Conservation (phyloP, 2,888 invertebrate species). For the Hydrotaea diabolus region DNA sequence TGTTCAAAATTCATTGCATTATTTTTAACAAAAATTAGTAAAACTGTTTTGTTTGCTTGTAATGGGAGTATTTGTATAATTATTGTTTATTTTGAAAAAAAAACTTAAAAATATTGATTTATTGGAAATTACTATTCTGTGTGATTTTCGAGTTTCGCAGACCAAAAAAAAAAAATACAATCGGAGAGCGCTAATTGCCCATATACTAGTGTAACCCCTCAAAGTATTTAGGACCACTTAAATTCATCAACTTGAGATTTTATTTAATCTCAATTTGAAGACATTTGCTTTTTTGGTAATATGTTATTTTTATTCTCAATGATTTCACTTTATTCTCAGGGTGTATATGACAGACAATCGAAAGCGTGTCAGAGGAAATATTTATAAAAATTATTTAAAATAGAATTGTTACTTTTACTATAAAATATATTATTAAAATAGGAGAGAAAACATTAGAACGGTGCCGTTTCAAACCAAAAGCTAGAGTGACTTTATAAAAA, state of each 20-base stretch:
- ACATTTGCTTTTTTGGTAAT: not conserved
- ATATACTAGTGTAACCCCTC: not conserved
- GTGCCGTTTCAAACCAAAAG: constrained; percentile 32
- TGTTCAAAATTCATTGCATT: too few species aligned
- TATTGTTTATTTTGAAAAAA: too few species aligned
- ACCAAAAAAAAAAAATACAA: too few species aligned
- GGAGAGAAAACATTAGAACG: not conserved
- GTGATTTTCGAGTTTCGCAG: too few species aligned
- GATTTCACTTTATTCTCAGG: not conserved
- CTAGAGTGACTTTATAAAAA: constrained; percentile 31
- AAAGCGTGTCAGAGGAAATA: not conserved
- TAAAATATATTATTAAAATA: not conserved
- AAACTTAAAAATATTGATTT: too few species aligned
- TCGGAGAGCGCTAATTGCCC: too few species aligned
- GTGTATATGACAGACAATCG: not conserved
- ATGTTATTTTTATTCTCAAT: not conserved
- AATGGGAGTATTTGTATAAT: too few species aligned
- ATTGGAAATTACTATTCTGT: too few species aligned
- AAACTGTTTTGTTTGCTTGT: too few species aligned
- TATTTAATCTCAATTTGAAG: not conserved
- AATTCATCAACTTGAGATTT: not conserved
- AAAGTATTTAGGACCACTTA: not conserved
- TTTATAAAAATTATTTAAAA: not conserved
- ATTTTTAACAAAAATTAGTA: too few species aligned
- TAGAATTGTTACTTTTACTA: not conserved